phyloP scores from a whole-genome alignment of 2,113 vertebrate species.

The Alouatta palliata region DNA sequence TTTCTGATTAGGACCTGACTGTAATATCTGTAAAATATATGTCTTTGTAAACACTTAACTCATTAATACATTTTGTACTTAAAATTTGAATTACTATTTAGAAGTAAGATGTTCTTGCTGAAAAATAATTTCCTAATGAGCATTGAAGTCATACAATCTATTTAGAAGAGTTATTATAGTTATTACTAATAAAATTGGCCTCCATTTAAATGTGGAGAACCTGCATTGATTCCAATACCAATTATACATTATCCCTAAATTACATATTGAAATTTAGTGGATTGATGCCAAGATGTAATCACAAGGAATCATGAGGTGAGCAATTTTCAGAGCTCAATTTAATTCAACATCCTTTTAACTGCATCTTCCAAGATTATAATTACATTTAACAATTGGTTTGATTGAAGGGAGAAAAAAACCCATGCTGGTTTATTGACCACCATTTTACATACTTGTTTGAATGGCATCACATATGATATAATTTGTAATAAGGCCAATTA shows the following conservation, averaged over 20 bases:
- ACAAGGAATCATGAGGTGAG: conserved; percentile 74
- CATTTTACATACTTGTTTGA: background rate
- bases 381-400: conserved; percentile 56
- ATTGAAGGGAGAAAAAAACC: background rate
- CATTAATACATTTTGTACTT: conserved; percentile 50
- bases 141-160: conserved; percentile 51
- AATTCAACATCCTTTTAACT: conserved; percentile 71
- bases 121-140: conserved; percentile 75
- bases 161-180: conserved; percentile 67
- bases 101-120: conserved; percentile 52
- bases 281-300: conserved; percentile 72
- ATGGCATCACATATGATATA: background rate
- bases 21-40: background rate
- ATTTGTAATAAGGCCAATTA: background rate
- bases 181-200: conserved; percentile 73
- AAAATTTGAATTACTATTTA: conserved; percentile 57
- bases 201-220: conserved; percentile 55
- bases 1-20: conserved; percentile 4
- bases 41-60: conserved; percentile 58
- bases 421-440: background rate
- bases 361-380: conserved; percentile 70
- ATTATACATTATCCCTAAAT: conserved; percentile 73
- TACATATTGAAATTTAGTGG: conserved; percentile 65
- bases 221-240: conserved; percentile 34
- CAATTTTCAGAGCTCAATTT: conserved; percentile 74